phyloP scores from a whole-genome alignment of 2,113 vertebrate genomes.

The Dissostichus mawsoni region DNA sequence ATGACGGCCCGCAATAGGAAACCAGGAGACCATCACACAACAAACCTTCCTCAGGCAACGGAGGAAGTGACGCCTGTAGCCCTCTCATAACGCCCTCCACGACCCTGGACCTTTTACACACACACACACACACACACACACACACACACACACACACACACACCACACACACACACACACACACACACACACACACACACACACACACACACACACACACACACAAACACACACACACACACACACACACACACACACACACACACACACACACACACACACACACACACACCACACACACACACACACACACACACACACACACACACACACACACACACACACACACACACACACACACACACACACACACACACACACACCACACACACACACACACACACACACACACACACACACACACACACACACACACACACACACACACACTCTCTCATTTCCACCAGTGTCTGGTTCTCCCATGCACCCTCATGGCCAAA shows the following conservation, averaged over 20 bases:
- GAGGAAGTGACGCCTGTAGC: constrained; percentile 76
- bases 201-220: too few species aligned
- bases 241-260: too few species aligned
- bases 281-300: too few species aligned
- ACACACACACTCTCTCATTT: constrained; percentile 90
- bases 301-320: too few species aligned
- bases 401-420: constrained; percentile 57
- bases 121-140: constrained; percentile 74
- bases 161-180: too few species aligned
- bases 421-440: constrained; percentile 49
- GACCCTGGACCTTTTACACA: constrained; percentile 24
- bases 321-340: too few species aligned
- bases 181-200: too few species aligned
- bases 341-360: too few species aligned
- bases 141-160: constrained; percentile 74
- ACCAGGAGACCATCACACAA: constrained; percentile 50
- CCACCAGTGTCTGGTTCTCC: constrained; percentile 88
- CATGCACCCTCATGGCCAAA: constrained; percentile 87
- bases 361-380: constrained; percentile 60
- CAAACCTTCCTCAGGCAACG: constrained; percentile 63
- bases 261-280: too few species aligned
- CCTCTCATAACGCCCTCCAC: constrained; percentile 54
- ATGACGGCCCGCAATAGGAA: constrained; percentile 52
- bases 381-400: constrained; percentile 44
- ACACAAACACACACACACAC: too few species aligned